A percentile compares a stretch with the other conserved stretches of the same genome.
Evolutionary conservation across 2,113 vertebrate species (phyloP).

Genomic region (Malurus elegans): DNA sequence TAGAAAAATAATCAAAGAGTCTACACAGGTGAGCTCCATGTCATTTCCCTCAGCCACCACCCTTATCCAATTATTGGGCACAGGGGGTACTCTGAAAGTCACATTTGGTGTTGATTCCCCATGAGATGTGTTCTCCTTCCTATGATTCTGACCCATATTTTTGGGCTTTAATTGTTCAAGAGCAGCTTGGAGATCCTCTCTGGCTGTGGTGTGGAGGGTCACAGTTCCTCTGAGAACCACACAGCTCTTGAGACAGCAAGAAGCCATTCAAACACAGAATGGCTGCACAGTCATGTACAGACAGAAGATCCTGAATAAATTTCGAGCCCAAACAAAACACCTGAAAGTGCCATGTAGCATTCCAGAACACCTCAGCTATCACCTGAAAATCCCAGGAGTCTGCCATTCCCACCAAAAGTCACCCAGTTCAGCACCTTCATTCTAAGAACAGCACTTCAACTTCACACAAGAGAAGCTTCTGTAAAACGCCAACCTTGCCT

Average conservation of each 20-base stretch:
- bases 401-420: no score
- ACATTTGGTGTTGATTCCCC: neutral
- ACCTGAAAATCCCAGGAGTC: neutral
- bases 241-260: neutral
- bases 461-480: neutral
- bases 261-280: neutral
- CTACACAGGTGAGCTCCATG: neutral
- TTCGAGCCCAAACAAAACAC: neutral
- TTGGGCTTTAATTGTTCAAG: neutral
- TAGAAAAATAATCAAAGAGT: neutral
- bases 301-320: neutral
- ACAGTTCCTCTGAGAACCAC: rapidly evolving
- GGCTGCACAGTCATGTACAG: neutral
- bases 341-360: neutral
- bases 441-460: neutral
- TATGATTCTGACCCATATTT: neutral
- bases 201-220: no score
- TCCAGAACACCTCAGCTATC: neutral
- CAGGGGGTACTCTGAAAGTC: neutral
- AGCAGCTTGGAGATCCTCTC: neutral
- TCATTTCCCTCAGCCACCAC: neutral
- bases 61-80: rapidly evolving
- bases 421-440: neutral
- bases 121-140: neutral
- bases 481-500: neutral